A percentile compares a stretch with the other conserved stretches of the same genome.
These are phyloP conservation scores for Aphis craccivora DNA, from an alignment of 1,140 invertebrate species.

Conservation along the genomic window DNA sequence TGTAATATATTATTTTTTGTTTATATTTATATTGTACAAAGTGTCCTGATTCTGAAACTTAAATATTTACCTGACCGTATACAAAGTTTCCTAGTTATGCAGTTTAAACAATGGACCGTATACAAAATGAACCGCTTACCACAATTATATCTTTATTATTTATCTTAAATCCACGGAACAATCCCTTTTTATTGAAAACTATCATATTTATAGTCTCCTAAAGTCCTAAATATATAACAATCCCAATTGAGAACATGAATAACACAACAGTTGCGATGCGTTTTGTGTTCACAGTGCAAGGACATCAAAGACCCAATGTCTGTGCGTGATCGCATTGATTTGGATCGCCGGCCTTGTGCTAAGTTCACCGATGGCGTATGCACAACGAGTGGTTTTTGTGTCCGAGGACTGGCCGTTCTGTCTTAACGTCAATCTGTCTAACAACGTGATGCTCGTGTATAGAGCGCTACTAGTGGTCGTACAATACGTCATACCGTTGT, in stretches of 20 bases:
- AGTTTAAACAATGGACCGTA: no score
- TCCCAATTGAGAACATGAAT: not conserved
- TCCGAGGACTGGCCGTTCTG: constrained; percentile 63
- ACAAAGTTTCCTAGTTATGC: no score
- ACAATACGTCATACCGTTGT: constrained; percentile 68
- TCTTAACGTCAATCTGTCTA: constrained; percentile 61
- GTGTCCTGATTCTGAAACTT: no score
- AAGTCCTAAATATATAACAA: not conserved
- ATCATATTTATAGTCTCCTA: not conserved
- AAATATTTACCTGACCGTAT: no score
- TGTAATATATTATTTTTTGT: no score
- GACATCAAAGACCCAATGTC: constrained; percentile 61
- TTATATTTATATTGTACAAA: no score
- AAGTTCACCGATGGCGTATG: constrained; percentile 61
- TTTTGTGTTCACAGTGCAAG: constrained; percentile 58
- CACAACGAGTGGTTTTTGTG: constrained; percentile 57
- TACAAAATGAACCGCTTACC: no score
- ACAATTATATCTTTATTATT: not conserved
- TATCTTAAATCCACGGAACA: not conserved
- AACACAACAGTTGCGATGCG: not conserved
- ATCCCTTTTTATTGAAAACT: not conserved
- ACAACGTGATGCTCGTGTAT: constrained; percentile 63
- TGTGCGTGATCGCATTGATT: constrained; percentile 60
- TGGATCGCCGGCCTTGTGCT: constrained; percentile 61
- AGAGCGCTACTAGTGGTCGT: constrained; percentile 64